Conservation (phyloP, 2,797 vertebrate genomes). For the Diceros bicornis region DNA sequence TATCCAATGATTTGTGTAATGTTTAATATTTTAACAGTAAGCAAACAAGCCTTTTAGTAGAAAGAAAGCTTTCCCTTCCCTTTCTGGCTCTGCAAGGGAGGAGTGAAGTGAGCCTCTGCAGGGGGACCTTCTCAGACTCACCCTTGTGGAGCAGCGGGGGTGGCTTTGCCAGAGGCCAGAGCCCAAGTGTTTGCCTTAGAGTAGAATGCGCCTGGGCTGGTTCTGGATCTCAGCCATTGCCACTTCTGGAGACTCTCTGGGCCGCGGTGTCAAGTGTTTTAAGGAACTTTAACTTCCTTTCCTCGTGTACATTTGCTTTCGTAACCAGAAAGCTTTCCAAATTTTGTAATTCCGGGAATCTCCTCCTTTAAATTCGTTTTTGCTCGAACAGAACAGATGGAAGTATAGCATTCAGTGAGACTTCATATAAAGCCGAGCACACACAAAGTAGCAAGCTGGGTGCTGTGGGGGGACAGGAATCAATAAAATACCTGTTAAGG, state of each 20-base stretch:
- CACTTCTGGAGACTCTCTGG: neutral
- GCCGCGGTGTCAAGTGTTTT: conserved; percentile 43
- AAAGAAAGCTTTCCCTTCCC: neutral
- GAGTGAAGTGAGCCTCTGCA: neutral
- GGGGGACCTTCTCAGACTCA: neutral
- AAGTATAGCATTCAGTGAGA: neutral
- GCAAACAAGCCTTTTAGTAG: conserved; percentile 59
- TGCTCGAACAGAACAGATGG: neutral
- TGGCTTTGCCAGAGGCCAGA: neutral
- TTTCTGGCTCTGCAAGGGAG: neutral
- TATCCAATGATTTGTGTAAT: conserved; percentile 38
- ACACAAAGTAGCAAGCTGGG: neutral
- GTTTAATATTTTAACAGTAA: conserved; percentile 71
- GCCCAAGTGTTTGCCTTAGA: neutral
- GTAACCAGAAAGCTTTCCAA: conserved; percentile 68
- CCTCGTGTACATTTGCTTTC: neutral
- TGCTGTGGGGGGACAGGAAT: neutral
- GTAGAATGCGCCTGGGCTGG: neutral
- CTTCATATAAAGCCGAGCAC: neutral
- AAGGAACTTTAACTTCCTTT: conserved; percentile 67
- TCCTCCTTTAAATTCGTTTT: conserved; percentile 22
- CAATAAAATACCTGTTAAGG: neutral
- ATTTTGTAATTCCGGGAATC: conserved; percentile 72
- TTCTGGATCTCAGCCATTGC: neutral
- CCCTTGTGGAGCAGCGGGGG: neutral